Base-by-base conservation (phyloP, 2,113 vertebrate genomes). In the Amia ocellicauda region DNA sequence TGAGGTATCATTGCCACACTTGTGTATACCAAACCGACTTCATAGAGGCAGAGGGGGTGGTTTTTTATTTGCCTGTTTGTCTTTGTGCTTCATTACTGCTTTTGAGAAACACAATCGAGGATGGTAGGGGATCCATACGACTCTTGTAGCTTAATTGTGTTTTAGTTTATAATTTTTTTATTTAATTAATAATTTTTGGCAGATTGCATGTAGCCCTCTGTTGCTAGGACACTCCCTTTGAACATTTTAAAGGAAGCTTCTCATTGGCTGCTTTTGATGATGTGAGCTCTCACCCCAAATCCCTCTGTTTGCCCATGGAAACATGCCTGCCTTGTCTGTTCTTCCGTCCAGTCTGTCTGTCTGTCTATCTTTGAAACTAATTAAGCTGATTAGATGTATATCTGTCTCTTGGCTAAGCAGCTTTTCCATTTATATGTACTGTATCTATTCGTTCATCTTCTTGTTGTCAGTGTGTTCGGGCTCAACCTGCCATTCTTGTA, bases 201-300 rank as follows among this genome's bases (percentile, higher is more conserved):
- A 81, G 75, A 71, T 78, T 81, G 80, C 85, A 86, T 88, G 84
- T 85, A 86, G 80, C 83, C 69, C 57, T 75, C 88, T 90, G 89
- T 90, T 90, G 89, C 89, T 90, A 90, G 86, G 89, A 89, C 88
- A 90, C 89, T 87, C 89, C 86, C 85, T 90, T 88, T 86, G 86
- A 87, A 87, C 78, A 84, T 88, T 85, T 78, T 73, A 75, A 81
- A 67, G 19, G 49, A 77, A 78, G 64, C 61, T 60, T 83, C 58
- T 70, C 72, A 90, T 90, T 90, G 89, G 89, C 71, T 67, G 36
- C 60, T 66, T 13, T 49, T n/a, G 71, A 82, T 89, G 87, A 89
- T 90, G 89, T 83, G 83, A 85, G 76, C 24, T 20, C 80, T 86
- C 80, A 82, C 78, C 82, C 84, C 78, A 80, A 83, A 86, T 89